phyloP scores from a whole-genome alignment of 2,888 invertebrate genomes.

The Lasioglossum vierecki region DNA sequence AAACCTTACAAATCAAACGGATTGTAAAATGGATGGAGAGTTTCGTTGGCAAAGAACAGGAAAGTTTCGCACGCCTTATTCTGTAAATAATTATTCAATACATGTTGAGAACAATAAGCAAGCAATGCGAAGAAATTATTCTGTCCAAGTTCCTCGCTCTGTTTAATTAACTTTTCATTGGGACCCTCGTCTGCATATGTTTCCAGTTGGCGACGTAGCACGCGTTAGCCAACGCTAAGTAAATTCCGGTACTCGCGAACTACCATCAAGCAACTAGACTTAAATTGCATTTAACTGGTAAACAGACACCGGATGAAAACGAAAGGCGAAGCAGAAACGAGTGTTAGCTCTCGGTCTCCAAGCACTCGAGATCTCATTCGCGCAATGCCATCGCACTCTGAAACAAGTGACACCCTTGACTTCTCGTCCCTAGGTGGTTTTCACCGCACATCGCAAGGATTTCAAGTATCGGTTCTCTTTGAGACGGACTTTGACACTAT shows the following conservation, averaged over 20 bases:
- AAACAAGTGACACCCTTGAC: constrained; percentile 43
- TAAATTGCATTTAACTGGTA: constrained; percentile 51
- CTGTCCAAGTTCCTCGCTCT: constrained; percentile 17
- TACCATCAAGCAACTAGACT: constrained; percentile 19
- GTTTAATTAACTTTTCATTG: constrained; percentile 10
- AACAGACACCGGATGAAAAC: constrained; percentile 46
- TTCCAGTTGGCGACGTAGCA: not conserved
- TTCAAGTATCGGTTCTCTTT: constrained; percentile 29
- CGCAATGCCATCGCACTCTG: constrained; percentile 30
- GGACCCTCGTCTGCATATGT: constrained; percentile 24
- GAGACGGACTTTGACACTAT: not conserved
- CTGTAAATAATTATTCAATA: not conserved
- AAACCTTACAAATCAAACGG: not conserved
- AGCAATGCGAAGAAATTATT: not conserved
- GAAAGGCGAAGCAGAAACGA: constrained; percentile 19
- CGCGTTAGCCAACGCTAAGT: not conserved
- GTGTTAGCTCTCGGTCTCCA: constrained; percentile 32
- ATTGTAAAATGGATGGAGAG: not conserved
- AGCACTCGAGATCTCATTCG: constrained; percentile 38
- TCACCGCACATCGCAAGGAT: not conserved
- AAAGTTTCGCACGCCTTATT: not conserved
- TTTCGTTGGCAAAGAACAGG: not conserved
- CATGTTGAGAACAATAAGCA: not conserved
- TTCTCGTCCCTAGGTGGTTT: not conserved
- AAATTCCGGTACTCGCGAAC: constrained; percentile 28